phyloP scores from a whole-genome alignment of 2,888 invertebrate genomes.

The Tetropium fuscum region DNA sequence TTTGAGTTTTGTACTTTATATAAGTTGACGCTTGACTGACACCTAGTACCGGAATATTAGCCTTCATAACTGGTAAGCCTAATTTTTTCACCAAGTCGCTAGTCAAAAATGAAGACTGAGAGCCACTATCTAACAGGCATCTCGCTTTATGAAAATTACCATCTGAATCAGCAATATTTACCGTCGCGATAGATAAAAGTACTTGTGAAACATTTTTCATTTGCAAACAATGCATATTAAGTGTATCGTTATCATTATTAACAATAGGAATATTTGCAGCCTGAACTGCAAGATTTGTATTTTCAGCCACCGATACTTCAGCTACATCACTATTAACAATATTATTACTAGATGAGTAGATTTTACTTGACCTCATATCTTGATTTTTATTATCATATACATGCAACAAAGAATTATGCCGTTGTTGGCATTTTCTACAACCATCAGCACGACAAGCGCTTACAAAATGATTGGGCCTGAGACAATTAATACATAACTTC shows the following conservation, averaged over 20 bases:
- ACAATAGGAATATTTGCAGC: neutral
- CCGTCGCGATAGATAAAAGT: neutral
- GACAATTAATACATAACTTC: too few relatives aligned
- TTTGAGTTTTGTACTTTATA: neutral
- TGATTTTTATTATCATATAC: too few relatives aligned
- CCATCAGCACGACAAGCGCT: neutral
- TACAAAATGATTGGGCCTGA: neutral
- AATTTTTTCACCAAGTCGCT: neutral
- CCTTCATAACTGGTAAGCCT: neutral
- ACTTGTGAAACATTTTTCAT: neutral
- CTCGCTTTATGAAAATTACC: neutral
- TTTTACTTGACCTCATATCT: too few relatives aligned
- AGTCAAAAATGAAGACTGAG: neutral
- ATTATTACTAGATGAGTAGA: neutral
- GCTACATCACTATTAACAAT: neutral
- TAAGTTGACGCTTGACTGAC: neutral
- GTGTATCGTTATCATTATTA: neutral
- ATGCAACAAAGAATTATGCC: neutral
- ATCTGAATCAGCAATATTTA: neutral
- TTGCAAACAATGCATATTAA: neutral
- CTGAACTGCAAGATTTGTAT: neutral
- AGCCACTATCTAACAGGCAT: neutral
- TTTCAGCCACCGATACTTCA: neutral
- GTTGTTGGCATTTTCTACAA: neutral
- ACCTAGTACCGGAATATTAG: neutral